These are phyloP conservation scores for Narcine bancroftii DNA, from an alignment of 2,113 vertebrate species.

Conservation along the genomic window DNA sequence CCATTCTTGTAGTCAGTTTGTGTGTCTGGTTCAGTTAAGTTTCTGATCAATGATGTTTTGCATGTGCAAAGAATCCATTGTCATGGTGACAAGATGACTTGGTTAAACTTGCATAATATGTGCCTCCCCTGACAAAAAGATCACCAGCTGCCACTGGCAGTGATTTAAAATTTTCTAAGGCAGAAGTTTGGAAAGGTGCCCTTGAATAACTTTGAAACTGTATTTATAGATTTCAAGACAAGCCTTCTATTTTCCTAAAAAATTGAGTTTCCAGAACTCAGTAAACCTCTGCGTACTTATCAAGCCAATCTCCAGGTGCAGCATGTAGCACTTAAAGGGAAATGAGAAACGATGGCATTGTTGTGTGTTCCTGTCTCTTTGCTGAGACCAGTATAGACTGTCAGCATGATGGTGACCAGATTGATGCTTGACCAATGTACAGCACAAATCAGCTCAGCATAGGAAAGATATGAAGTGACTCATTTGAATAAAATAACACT, in stretches of 20 bases:
- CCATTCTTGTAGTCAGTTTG: no score
- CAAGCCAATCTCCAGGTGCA: neutral
- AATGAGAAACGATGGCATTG: neutral
- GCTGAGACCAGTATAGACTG: neutral
- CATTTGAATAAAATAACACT: neutral
- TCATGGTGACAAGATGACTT: neutral
- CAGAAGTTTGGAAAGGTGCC: neutral
- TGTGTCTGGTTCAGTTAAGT: no score
- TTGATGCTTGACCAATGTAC: neutral
- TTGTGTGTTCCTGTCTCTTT: neutral
- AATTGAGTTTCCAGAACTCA: neutral
- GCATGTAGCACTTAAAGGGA: neutral
- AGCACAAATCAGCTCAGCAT: neutral
- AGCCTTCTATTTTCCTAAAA: neutral
- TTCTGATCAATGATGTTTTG: neutral
- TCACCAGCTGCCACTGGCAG: neutral
- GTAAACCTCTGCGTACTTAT: neutral
- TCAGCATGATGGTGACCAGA: neutral
- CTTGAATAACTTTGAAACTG: neutral
- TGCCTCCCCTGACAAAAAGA: neutral
- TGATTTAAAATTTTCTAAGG: neutral
- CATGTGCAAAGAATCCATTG: neutral
- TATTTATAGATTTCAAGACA: neutral
- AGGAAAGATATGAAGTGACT: neutral
- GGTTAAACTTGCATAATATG: neutral